A percentile compares a stretch with the other conserved stretches of the same genome.
These are phyloP conservation scores for Holcopasites calliopsidis DNA, from an alignment of 1,140 invertebrate species.

Conservation along the genomic window DNA sequence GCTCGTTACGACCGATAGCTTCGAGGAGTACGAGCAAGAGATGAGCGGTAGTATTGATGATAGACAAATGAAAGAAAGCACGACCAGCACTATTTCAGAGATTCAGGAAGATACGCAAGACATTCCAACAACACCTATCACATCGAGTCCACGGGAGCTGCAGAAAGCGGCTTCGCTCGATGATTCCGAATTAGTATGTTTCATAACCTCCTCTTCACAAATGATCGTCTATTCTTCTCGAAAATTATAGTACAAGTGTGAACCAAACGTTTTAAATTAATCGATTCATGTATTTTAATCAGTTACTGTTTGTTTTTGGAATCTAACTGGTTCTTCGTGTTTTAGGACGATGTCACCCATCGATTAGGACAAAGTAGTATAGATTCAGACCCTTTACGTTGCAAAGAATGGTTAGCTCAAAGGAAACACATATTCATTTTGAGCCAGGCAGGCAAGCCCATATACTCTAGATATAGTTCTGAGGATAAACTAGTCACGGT, in stretches of 20 bases:
- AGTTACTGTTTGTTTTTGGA: neutral
- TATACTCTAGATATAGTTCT: conserved; percentile 94
- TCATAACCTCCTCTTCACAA: conserved; percentile 23
- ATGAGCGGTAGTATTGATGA: conserved; percentile 83
- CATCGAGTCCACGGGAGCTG: conserved; percentile 44
- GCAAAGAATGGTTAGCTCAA: conserved; percentile 85
- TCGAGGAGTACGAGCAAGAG: conserved; percentile 85
- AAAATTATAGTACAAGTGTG: neutral
- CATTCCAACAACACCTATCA: conserved; percentile 55
- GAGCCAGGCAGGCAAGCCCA: conserved; percentile 96
- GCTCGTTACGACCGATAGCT: conserved; percentile 85
- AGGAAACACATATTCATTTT: conserved; percentile 96
- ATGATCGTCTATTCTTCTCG: neutral
- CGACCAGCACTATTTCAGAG: conserved; percentile 80
- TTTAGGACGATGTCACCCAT: conserved; percentile 72
- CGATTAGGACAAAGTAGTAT: conserved; percentile 70
- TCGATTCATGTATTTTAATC: neutral
- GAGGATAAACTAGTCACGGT: conserved; percentile 96
- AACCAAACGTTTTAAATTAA: neutral
- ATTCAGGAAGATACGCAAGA: conserved; percentile 81
- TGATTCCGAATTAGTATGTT: conserved; percentile 68
- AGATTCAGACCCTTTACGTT: conserved; percentile 73
- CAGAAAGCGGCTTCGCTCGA: conserved; percentile 63
- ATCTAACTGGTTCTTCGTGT: neutral
- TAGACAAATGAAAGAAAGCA: conserved; percentile 72